Evolutionary conservation across 2,888 invertebrate genomes (phyloP).

Genomic region (Drosophila limbata): DNA sequence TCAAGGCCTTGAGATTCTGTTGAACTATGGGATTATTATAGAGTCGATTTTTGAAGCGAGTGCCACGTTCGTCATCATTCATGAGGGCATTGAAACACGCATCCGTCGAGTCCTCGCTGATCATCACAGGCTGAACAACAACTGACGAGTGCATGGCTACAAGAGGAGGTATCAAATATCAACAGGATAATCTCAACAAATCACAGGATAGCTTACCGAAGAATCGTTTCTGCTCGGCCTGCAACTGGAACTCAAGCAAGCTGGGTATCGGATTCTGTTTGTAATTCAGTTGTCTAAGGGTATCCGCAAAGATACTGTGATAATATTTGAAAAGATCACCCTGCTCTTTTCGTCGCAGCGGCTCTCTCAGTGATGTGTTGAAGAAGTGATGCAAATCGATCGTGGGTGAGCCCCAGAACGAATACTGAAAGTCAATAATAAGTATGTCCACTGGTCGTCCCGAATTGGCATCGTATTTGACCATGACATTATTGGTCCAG

Average conservation of each 20-base stretch:
- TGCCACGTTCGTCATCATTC: slow-evolving; percentile 82
- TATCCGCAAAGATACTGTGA: slow-evolving; percentile 72
- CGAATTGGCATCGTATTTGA: slow-evolving; percentile 76
- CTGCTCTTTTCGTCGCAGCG: slow-evolving; percentile 77
- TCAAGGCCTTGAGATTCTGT: slow-evolving; percentile 77
- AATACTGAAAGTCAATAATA: slow-evolving; percentile 84
- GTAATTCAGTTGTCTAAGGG: slow-evolving; percentile 73
- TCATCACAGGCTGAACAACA: slow-evolving; percentile 83
- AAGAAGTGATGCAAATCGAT: slow-evolving; percentile 84
- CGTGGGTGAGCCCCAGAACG: slow-evolving; percentile 84
- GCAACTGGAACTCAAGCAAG: slow-evolving; percentile 76
- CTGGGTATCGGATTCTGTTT: slow-evolving; percentile 77
- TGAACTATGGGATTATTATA: slow-evolving; percentile 82
- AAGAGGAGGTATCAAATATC: background rate
- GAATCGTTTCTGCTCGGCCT: slow-evolving; percentile 80
- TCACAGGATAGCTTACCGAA: slow-evolving; percentile 68
- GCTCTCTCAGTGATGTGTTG: slow-evolving; percentile 83
- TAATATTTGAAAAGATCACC: slow-evolving; percentile 81
- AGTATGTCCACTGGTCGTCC: slow-evolving; percentile 78
- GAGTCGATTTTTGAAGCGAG: slow-evolving; percentile 80
- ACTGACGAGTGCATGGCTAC: slow-evolving; percentile 81
- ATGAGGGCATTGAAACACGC: slow-evolving; percentile 83
- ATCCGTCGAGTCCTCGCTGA: slow-evolving; percentile 81
- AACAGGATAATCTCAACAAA: background rate
- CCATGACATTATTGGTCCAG: slow-evolving; percentile 85